phyloP scores from a whole-genome alignment of 2,888 invertebrate genomes.

The Esperia sulphurella region DNA sequence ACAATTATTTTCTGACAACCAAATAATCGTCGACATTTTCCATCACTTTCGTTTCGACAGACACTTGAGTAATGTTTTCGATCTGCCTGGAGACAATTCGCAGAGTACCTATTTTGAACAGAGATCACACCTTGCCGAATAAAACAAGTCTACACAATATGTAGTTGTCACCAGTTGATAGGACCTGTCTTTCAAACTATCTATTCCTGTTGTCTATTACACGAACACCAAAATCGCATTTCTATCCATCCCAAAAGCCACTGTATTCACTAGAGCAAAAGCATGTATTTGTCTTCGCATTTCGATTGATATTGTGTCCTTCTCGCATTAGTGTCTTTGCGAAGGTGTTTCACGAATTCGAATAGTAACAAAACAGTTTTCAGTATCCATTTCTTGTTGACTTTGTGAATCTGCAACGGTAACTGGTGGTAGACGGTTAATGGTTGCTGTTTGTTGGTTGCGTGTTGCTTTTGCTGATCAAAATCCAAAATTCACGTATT shows the following conservation, averaged over 20 bases:
- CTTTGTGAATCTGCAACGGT: background rate
- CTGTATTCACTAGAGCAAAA: background rate
- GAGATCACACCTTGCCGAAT: slow-evolving; percentile 63
- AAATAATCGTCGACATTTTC: slow-evolving; percentile 25
- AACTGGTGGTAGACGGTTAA: slow-evolving; percentile 8
- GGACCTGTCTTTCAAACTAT: slow-evolving; percentile 75
- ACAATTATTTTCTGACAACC: slow-evolving; percentile 15
- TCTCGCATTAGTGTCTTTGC: slow-evolving; percentile 13
- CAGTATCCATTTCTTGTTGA: slow-evolving; percentile 22
- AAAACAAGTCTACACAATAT: slow-evolving; percentile 70
- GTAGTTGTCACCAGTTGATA: slow-evolving; percentile 76
- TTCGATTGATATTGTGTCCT: slow-evolving; percentile 19
- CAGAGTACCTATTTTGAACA: slow-evolving; percentile 46
- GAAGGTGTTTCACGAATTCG: slow-evolving; percentile 21
- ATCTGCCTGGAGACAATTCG: slow-evolving; percentile 56
- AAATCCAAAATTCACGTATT: slow-evolving; percentile 28
- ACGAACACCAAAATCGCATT: slow-evolving; percentile 4
- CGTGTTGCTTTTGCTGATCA: slow-evolving; percentile 18
- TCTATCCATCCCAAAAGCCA: background rate
- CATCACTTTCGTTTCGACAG: slow-evolving; percentile 21
- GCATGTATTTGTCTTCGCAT: background rate
- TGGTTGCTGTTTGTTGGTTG: slow-evolving; percentile 8
- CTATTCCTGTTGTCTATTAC: slow-evolving; percentile 21
- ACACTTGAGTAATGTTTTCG: slow-evolving; percentile 43
- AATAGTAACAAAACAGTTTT: slow-evolving; percentile 9